Percentiles rank a stretch among this genome's conserved stretches.
phyloP scores from a whole-genome alignment of 37 sponge, comb jelly and placozoan genomes.

The Eunapius fragilis region DNA sequence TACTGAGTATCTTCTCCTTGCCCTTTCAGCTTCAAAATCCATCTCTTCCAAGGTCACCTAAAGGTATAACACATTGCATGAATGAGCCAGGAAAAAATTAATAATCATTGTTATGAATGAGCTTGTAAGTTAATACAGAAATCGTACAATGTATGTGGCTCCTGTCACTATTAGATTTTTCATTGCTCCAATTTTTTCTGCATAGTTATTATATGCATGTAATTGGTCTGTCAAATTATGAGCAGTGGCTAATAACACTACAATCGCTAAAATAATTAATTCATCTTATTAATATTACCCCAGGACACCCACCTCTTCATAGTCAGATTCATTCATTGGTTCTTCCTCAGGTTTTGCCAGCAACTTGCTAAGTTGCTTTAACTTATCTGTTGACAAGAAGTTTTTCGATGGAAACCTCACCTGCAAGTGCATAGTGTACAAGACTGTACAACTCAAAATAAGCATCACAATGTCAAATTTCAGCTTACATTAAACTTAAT shows the following conservation, averaged over 20 bases:
- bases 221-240: too few species aligned
- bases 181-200: too few species aligned
- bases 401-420: constrained; percentile 82
- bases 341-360: constrained; percentile 57
- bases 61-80: neutral
- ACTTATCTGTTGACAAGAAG: constrained; percentile 45
- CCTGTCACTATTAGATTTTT: too few species aligned
- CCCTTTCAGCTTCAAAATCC: constrained; percentile 58
- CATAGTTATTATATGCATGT: too few species aligned
- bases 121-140: too few species aligned
- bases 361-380: constrained; percentile 65
- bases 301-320: neutral
- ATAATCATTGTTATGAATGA: too few species aligned
- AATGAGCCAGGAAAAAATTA: too few species aligned
- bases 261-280: too few species aligned
- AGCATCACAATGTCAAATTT: neutral
- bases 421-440: constrained; percentile 17
- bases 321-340: constrained; percentile 33
- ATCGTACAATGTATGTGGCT: too few species aligned
- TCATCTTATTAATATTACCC: neutral
- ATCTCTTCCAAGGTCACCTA: constrained; percentile 56
- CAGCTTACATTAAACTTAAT: constrained; percentile 78
- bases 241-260: too few species aligned
- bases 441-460: neutral
- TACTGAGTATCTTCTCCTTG: constrained; percentile 44